These are phyloP conservation scores for Tylochromis polylepis DNA, from an alignment of 2,113 vertebrate genomes.

Conservation along the genomic window DNA sequence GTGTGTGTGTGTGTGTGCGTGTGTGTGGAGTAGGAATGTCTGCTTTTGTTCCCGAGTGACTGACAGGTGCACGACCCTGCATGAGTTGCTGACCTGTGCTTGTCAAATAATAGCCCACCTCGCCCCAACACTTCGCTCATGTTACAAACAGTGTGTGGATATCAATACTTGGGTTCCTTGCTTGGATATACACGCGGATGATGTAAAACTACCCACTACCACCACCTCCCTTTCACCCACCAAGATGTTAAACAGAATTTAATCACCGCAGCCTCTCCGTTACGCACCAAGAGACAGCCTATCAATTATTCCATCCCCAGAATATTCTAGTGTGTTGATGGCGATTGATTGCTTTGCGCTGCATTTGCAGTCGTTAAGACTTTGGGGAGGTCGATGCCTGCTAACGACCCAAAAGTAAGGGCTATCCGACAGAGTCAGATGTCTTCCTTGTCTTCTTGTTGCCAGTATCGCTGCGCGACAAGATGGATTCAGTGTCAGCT, in stretches of 20 bases:
- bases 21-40: not conserved
- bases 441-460: conserved; percentile 13
- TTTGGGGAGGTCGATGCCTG: conserved; percentile 58
- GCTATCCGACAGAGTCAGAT: conserved; percentile 42
- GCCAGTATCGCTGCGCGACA: not conserved
- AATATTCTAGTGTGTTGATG: conserved; percentile 62
- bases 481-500: not conserved
- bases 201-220: conserved; percentile 20
- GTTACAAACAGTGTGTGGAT: conserved; percentile 45
- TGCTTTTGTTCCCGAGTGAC: not conserved
- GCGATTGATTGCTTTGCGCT: conserved; percentile 62
- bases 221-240: not conserved
- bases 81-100: conserved; percentile 11
- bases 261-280: conserved; percentile 59
- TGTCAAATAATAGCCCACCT: conserved; percentile 21
- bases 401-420: conserved; percentile 60
- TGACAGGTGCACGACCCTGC: conserved; percentile 12
- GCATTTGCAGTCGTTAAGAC: conserved; percentile 61
- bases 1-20: not conserved
- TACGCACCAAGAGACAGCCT: conserved; percentile 55
- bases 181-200: not conserved
- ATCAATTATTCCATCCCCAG: conserved; percentile 63
- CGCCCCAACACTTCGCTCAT: conserved; percentile 37
- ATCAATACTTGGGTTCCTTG: conserved; percentile 43
- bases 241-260: conserved; percentile 60